Conservation (phyloP, 2,113 vertebrate species). For the human (Homo sapiens) region DNA sequence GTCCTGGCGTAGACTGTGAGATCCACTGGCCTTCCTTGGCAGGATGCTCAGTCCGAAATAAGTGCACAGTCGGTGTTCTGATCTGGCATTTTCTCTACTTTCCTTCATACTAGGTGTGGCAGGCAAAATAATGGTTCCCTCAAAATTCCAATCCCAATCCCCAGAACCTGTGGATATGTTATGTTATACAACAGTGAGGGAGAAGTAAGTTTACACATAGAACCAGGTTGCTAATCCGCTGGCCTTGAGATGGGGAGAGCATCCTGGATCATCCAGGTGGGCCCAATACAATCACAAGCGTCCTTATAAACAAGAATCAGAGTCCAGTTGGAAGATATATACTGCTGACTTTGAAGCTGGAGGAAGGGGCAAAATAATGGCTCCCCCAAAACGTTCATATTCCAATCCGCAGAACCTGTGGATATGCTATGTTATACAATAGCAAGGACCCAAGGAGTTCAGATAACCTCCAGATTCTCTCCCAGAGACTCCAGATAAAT, state of each 20-base stretch:
- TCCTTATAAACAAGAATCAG: background rate
- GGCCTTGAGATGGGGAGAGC: background rate
- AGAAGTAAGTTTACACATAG: background rate
- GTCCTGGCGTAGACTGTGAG: background rate
- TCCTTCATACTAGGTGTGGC: background rate
- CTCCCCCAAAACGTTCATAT: background rate
- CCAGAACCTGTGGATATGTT: background rate
- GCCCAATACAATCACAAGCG: background rate
- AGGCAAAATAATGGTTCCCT: background rate
- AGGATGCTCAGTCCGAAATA: background rate
- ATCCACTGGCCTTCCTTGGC: background rate
- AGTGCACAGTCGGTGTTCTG: background rate
- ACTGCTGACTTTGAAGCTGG: background rate
- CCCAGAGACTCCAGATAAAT: background rate
- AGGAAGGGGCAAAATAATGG: background rate
- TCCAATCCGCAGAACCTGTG: background rate
- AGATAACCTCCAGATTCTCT: background rate
- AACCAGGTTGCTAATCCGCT: background rate
- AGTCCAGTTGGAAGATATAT: background rate
- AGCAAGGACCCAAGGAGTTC: fast-evolving
- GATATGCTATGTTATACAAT: background rate
- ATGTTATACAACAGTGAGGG: background rate
- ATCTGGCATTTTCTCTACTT: background rate
- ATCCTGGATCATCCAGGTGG: background rate
- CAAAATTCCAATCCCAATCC: background rate